phyloP scores from a whole-genome alignment of 2,888 invertebrate species.

The Timema podura region DNA sequence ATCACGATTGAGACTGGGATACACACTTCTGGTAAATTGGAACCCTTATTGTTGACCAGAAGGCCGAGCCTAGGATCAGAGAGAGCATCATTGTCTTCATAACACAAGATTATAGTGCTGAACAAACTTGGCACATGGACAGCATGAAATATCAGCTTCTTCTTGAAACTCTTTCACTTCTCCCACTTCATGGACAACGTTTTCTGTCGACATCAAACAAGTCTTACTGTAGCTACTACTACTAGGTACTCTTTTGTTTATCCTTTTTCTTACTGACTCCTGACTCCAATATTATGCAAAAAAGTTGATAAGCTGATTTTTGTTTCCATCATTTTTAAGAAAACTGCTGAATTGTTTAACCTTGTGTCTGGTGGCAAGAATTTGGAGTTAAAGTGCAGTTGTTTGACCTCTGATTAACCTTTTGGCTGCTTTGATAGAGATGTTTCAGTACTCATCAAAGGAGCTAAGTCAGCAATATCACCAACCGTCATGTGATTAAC shows the following conservation, averaged over 20 bases:
- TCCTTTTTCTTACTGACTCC: not conserved
- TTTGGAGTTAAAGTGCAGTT: not conserved
- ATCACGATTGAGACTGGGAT: not conserved
- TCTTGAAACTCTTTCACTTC: not conserved
- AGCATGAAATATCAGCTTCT: constrained; percentile 4
- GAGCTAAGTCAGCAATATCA: not conserved
- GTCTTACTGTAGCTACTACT: not conserved
- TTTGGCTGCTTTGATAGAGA: not conserved
- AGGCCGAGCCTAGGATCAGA: not conserved
- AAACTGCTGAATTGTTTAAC: not conserved
- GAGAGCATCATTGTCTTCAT: constrained; percentile 1
- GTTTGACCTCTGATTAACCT: not conserved
- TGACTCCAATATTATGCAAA: not conserved
- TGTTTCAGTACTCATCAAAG: not conserved
- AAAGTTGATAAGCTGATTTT: not conserved
- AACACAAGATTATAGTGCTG: not conserved
- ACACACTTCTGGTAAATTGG: not conserved
- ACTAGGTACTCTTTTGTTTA: not conserved
- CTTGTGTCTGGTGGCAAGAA: not conserved
- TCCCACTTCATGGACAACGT: not conserved
- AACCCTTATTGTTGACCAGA: not conserved
- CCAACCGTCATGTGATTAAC: not conserved
- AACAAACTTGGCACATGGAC: not conserved
- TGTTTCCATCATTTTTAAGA: not conserved
- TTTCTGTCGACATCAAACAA: not conserved